Evolutionary conservation across 2,888 invertebrate genomes (phyloP), one percentile per base, ranked within the genome.

Genomic region (Orthosia gothica): DNA sequence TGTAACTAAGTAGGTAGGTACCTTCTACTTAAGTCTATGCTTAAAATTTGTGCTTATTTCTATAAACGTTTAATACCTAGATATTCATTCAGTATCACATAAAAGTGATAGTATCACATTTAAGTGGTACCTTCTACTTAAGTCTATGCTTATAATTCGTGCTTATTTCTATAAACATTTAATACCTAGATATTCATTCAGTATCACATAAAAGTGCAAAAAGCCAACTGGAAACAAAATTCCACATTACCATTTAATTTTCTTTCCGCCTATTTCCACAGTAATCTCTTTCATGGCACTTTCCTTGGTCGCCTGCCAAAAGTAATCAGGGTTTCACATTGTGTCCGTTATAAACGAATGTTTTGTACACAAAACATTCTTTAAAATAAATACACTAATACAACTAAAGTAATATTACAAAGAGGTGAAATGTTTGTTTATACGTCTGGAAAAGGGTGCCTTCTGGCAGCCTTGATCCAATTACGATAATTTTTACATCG

Each of bases 291-390:
- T 79, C 59, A 74, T 73, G 77, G 54, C 81, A 82, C 79, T 87
- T 82, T 81, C 79, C 65, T 83, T 89, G 87, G 88, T 78, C 57
- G 75, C 62, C 62, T 82, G 88, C 89, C 88, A 89, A 84, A 82
- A 77, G 74, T 79, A 81, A 83, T 87, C 79, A 78, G 79, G 77
- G 71, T 78, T 83, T 82, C 76, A 61, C 79, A 74, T 83, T 78
- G 80, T 52, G 68, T 73, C 66, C 67, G 55, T 84, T 84, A 81
- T 63, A 63, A 77, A 79, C 58, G 69, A 59, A n/a, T n/a, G n/a
- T 79, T 83, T 78, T 71, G 74, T 82, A 66, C 49, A 70, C 72
- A 87, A n/a, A 76, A 84, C 52, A 61, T 74, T 76, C 57, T 11
- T 64, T 59, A 65, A 63, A 45, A 23, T 40, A 59, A 59, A n/a